These are phyloP conservation scores for Todus mexicanus DNA, from an alignment of 2,797 vertebrate genomes.

Conservation along the genomic window DNA sequence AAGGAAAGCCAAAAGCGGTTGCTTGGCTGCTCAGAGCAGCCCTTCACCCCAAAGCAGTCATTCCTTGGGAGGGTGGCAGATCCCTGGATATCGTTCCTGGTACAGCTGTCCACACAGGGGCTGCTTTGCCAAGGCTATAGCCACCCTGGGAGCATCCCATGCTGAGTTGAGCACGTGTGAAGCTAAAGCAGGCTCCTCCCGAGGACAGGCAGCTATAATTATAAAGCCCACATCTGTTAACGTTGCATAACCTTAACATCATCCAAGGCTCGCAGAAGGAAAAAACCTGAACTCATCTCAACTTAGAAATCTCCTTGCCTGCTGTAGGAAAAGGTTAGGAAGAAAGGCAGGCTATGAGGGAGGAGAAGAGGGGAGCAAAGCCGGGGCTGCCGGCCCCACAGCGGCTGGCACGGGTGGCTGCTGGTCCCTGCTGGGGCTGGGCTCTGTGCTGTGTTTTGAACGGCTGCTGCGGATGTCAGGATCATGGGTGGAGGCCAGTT, in stretches of 20 bases:
- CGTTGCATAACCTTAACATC: conserved; percentile 23
- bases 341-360: background rate
- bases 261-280: background rate
- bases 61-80: background rate
- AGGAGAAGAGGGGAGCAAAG: background rate
- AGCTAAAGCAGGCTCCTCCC: background rate
- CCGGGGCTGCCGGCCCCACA: background rate
- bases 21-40: background rate
- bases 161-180: background rate
- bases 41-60: background rate
- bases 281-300: background rate
- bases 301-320: background rate
- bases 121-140: background rate
- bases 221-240: conserved; percentile 41
- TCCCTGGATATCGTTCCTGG: background rate
- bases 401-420: background rate
- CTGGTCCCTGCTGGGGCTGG: background rate
- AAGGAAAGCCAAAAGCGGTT: background rate
- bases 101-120: background rate
- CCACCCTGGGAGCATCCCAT: background rate
- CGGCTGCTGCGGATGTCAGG: conserved; percentile 80
- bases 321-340: background rate
- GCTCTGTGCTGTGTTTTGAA: conserved; percentile 76
- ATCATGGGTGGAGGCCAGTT: conserved; percentile 88
- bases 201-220: background rate